Base-by-base conservation (phyloP, 2,113 vertebrate genomes). In the Promerops cafer region DNA sequence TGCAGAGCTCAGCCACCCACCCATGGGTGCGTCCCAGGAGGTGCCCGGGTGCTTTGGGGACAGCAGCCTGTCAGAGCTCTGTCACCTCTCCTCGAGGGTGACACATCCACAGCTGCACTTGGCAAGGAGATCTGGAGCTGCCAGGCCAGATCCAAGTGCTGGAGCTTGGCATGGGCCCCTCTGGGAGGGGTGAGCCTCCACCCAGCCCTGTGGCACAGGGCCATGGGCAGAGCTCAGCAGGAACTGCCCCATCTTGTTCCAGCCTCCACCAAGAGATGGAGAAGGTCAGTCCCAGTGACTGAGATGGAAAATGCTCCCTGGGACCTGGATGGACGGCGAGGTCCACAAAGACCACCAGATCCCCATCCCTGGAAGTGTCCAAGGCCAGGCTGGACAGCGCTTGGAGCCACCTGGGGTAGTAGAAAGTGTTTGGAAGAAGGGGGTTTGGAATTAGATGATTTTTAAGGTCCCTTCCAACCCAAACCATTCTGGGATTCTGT, bases 241-340 rank as follows among this genome's bases (percentile, higher is more conserved):
- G 10, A 26, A 4, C 86, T 39, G 77, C 12, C 33, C 31, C 0
- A 0, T 8, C 18, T 2, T 19, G 16, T 44, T 40, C 9, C 2
- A 21, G 14, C 44, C 11, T 1, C 35, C 24, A 5, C 24, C 42
- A 26, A 20, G 80, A 23, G 37, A 16, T 24, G 53, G 47, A 63
- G 42, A 47, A 33, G 42, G 21, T 35, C 16, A 13, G 3, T 20
- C 21, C 37, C 28, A 30, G 68, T 2, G 19, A 11, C 42, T 8
- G 74, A 44, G 71, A 28, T 66, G 44, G 47, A 70, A 93, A 74
- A 60, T 22, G 27, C 7, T 28, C 49, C 33, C 42, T 50, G 53
- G 42, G 59, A 13, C 11, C 56, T 37, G 66, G 22, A 11, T 4
- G 50, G 56, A 19, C 2, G 2, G n/a, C 0, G 1, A 16, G 28